Evolutionary conservation across 2,797 vertebrate species (phyloP).

Genomic region (Phrynocephalus vlangalii): DNA sequence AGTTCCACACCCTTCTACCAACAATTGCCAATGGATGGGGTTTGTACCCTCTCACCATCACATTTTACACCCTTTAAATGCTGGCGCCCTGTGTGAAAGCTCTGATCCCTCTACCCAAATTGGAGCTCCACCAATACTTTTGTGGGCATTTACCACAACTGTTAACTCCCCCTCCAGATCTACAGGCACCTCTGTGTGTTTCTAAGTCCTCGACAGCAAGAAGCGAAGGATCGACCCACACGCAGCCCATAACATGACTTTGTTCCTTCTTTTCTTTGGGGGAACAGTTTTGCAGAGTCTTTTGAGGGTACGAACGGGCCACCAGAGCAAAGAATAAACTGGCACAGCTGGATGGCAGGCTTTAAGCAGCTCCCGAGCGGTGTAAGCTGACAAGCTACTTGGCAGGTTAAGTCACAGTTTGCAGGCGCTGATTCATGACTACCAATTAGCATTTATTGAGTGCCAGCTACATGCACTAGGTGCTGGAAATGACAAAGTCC

Average conservation of each 20-base stretch:
- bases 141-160: neutral
- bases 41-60: too few relatives aligned
- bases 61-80: too few relatives aligned
- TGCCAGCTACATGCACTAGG: conserved; percentile 8
- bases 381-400: conserved; percentile 16
- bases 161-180: neutral
- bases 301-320: conserved; percentile 8
- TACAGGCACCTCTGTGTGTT: neutral
- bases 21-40: too few relatives aligned
- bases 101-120: too few relatives aligned
- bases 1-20: too few relatives aligned
- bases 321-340: conserved; percentile 25
- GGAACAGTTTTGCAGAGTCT: conserved; percentile 1
- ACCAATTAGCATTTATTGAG: conserved; percentile 18
- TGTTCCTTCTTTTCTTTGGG: neutral
- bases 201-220: neutral
- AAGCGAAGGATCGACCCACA: neutral
- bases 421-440: conserved; percentile 21
- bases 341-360: neutral
- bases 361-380: neutral
- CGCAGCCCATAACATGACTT: neutral
- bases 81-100: too few relatives aligned
- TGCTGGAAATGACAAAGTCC: neutral
- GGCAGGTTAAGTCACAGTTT: conserved; percentile 24
- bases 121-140: neutral